Conservation (phyloP, 2,888 invertebrate species). For the Thymelicus acteon region DNA sequence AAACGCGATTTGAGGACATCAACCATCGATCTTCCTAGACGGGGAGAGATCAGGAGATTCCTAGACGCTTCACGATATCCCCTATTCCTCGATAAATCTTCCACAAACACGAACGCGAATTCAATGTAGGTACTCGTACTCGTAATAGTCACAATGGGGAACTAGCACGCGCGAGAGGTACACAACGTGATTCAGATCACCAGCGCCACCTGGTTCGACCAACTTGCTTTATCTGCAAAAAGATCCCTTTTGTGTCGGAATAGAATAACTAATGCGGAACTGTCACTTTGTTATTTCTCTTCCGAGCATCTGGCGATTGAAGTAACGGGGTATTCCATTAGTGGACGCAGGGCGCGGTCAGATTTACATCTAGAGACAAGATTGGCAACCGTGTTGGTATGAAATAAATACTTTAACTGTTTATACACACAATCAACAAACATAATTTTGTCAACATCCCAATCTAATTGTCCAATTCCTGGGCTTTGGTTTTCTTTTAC, state of each 20-base stretch:
- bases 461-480: too few relatives aligned
- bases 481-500: too few relatives aligned
- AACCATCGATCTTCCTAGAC: too few relatives aligned
- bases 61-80: not conserved
- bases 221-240: slow-evolving; percentile 22
- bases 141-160: slow-evolving; percentile 15
- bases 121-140: not conserved
- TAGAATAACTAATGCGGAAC: slow-evolving; percentile 32
- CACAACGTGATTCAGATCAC: slow-evolving; percentile 47
- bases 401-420: too few relatives aligned
- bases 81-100: not conserved
- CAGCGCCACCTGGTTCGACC: slow-evolving; percentile 45
- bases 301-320: slow-evolving; percentile 12
- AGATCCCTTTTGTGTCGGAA: slow-evolving; percentile 34
- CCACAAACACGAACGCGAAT: slow-evolving; percentile 2
- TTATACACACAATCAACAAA: too few relatives aligned
- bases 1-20: not conserved
- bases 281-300: slow-evolving; percentile 28
- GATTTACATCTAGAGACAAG: too few relatives aligned
- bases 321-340: not conserved
- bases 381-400: too few relatives aligned
- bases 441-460: too few relatives aligned
- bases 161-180: slow-evolving; percentile 48
- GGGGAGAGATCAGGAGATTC: not conserved
- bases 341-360: not conserved